Conservation (phyloP, 2,888 invertebrate genomes). For the Bombylius major region DNA sequence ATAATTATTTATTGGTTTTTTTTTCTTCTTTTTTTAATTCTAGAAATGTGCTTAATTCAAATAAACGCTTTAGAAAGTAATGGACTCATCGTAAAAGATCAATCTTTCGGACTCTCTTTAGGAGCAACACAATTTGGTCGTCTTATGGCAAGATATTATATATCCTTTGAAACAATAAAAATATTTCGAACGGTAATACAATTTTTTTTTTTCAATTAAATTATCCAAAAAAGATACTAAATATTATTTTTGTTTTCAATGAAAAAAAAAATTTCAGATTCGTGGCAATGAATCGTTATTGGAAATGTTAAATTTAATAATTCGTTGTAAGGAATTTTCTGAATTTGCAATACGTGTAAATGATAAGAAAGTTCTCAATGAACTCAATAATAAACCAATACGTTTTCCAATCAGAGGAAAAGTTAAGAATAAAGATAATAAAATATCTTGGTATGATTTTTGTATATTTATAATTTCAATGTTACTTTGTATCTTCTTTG, state of each 20-base stretch:
- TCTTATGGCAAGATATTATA: slow-evolving; percentile 58
- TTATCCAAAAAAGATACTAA: neutral
- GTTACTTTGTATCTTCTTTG: neutral
- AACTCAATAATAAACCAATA: slow-evolving; percentile 51
- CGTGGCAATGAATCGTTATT: slow-evolving; percentile 45
- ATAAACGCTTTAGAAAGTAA: slow-evolving; percentile 52
- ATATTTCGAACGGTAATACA: slow-evolving; percentile 43
- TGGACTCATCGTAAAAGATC: slow-evolving; percentile 49
- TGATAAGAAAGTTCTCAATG: slow-evolving; percentile 56
- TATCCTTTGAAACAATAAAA: slow-evolving; percentile 64
- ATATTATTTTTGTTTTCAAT: slow-evolving; percentile 10
- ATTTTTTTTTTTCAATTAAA: slow-evolving; percentile 11
- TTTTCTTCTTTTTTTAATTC: slow-evolving; percentile 12
- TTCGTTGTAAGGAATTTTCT: slow-evolving; percentile 52
- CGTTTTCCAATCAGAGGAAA: slow-evolving; percentile 58
- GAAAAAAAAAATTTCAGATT: slow-evolving; percentile 35
- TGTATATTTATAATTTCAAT: neutral
- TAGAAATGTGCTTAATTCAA: slow-evolving; percentile 59
- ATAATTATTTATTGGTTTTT: too few species aligned
- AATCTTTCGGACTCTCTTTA: slow-evolving; percentile 43
- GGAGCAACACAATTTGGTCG: slow-evolving; percentile 49
- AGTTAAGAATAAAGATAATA: slow-evolving; percentile 58
- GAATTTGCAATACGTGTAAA: slow-evolving; percentile 54
- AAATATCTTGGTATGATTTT: slow-evolving; percentile 53
- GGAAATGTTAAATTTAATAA: slow-evolving; percentile 42